phyloP scores from a whole-genome alignment of 2,797 vertebrate genomes.

The Natrix natrix region DNA sequence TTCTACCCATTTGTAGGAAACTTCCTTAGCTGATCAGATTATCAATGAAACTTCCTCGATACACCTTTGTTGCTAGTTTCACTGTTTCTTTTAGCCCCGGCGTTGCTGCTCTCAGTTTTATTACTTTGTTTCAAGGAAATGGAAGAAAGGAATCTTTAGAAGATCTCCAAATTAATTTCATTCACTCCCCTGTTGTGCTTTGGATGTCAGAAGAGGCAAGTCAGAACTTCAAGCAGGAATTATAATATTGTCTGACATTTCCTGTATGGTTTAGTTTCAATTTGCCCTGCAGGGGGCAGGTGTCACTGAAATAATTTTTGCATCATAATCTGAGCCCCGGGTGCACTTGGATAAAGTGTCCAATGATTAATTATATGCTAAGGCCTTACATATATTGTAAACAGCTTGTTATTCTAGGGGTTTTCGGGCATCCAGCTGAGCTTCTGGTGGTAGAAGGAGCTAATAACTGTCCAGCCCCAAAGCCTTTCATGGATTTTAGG shows the following conservation, averaged over 20 bases:
- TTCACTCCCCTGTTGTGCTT: neutral
- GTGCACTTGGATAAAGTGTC: conserved; percentile 3
- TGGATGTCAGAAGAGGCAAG: neutral
- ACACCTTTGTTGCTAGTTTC: neutral
- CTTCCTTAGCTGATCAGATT: neutral
- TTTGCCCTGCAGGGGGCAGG: conserved; percentile 6
- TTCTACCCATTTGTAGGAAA: neutral
- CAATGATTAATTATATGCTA: conserved; percentile 30
- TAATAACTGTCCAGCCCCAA: conserved; percentile 21
- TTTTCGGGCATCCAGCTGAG: conserved; percentile 12
- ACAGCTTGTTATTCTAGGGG: conserved; percentile 18
- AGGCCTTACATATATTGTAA: neutral
- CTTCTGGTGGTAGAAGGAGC: neutral
- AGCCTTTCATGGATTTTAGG: conserved; percentile 16
- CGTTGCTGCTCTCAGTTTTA: neutral
- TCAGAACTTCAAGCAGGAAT: conserved; percentile 16
- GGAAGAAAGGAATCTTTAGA: neutral
- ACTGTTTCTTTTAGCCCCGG: neutral
- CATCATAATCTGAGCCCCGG: neutral
- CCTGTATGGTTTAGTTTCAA: conserved; percentile 3
- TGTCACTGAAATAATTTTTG: conserved; percentile 2
- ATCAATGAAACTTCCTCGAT: neutral
- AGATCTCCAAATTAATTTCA: conserved; percentile 9
- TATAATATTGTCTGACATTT: conserved; percentile 27
- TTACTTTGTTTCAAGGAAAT: neutral